Evolutionary conservation across 2,113 vertebrate species (phyloP), one percentile per base, ranked within the genome.

Genomic region (Aegypius monachus): DNA sequence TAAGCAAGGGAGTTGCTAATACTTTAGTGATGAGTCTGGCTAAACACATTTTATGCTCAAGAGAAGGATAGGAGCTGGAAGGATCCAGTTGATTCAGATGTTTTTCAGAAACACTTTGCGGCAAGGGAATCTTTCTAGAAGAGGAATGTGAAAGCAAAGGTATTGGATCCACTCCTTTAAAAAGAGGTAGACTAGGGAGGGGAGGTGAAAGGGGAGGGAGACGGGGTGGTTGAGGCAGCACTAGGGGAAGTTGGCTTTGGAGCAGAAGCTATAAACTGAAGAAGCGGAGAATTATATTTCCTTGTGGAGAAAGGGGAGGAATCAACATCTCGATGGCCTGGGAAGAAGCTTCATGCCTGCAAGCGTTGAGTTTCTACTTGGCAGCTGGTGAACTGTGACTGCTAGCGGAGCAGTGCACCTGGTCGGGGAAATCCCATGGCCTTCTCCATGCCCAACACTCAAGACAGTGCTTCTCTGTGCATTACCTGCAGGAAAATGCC

Each of bases 381-480:
- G 29, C 43, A 86, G 34, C n/a, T 68, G 58, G 16, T 73, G 75
- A 86, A 27, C 16, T 8, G 47, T 63, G 53, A 48, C 17, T 29
- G 14, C 16, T 27, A 65, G 23, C 0, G 0, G 48, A 73, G 58
- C n/a, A 40, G 32, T 17, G 29, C 10, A 50, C 4, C 11, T 1
- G 0, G 12, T 0, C 27, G 11, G 16, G 10, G 32, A 82, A 75
- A 59, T 34, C 7, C 16, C 32, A 53, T 18, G 23, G 66, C 23
- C 8, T 31, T 56, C n/a, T 75, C 32, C 61, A 43, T 17, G 38
- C 6, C 25, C 40, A 58, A 0, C 25, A 6, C 17, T 94, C 59
- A 20, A 50, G 55, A 50, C 2, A 3, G 27, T 55, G 32, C 5
- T 89, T 17, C 40, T 65, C 48, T 66, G 13, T 61, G 34, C 16